These are phyloP conservation scores for Charanyca ferruginea DNA, from an alignment of 2,888 invertebrate genomes.

Conservation along the genomic window DNA sequence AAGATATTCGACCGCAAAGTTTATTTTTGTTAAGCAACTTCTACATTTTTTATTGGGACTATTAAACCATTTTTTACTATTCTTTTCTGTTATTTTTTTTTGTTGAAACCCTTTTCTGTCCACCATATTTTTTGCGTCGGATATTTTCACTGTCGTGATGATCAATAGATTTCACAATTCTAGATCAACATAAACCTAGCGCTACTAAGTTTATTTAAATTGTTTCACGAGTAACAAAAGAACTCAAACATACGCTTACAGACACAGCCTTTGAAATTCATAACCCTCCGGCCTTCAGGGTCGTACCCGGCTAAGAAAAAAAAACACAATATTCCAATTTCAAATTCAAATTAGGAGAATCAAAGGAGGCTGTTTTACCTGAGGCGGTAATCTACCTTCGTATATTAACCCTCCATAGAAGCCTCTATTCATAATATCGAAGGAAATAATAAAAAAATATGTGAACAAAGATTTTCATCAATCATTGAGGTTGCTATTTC, in stretches of 20 bases:
- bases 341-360: conserved; percentile 30
- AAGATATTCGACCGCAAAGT: too few species aligned
- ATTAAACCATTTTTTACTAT: too few species aligned
- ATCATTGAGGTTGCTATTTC: conserved; percentile 1
- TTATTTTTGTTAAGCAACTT: too few species aligned
- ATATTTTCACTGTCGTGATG: too few species aligned
- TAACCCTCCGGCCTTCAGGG: conserved; percentile 3
- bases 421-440: background rate
- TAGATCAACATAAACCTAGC: too few species aligned
- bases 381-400: conserved; percentile 17
- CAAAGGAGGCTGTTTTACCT: conserved; percentile 29
- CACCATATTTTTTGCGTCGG: too few species aligned
- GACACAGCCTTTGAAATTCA: background rate
- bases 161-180: too few species aligned
- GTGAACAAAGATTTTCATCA: conserved; percentile 3
- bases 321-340: conserved; percentile 21
- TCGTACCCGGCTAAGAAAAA: background rate
- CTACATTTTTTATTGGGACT: too few species aligned
- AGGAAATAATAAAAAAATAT: conserved; percentile 37
- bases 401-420: background rate
- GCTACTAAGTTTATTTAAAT: too few species aligned
- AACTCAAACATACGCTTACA: background rate
- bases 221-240: background rate
- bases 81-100: too few species aligned
- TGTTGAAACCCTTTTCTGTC: too few species aligned